phyloP scores from a whole-genome alignment of 1,140 invertebrate species.

The Panagrolaimus sp. region DNA sequence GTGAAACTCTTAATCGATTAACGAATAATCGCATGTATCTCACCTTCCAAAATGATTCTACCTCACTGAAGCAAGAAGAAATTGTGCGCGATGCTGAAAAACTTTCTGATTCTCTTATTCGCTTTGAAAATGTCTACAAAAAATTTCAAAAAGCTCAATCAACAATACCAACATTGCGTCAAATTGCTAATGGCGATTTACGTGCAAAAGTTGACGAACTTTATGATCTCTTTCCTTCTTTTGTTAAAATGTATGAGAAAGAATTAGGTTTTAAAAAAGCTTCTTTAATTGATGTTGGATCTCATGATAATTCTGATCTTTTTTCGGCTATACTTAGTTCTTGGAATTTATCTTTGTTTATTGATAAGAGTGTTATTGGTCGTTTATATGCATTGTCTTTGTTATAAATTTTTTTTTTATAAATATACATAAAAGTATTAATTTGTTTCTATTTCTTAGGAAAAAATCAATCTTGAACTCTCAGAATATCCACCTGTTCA shows the following conservation, averaged over 20 bases:
- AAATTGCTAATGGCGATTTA: neutral
- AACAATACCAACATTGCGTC: neutral
- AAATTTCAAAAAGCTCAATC: neutral
- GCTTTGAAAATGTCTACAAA: neutral
- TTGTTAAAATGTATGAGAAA: conserved; percentile 12
- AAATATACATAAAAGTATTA: no score
- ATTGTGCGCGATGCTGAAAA: conserved; percentile 9
- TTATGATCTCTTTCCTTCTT: neutral
- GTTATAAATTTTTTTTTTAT: neutral
- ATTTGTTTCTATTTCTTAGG: neutral
- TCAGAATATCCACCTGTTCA: neutral
- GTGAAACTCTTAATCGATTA: neutral
- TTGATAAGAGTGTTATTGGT: neutral
- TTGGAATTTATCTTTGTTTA: neutral
- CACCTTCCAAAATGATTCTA: no score
- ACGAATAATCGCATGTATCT: neutral
- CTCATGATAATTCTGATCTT: neutral
- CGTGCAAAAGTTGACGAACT: neutral
- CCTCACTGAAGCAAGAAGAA: neutral
- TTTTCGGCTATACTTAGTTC: neutral
- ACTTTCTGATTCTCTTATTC: neutral
- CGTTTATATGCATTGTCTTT: neutral
- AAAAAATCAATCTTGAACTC: neutral
- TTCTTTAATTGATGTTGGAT: conserved; percentile 2
- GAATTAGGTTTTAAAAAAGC: neutral